Evolutionary conservation across 2,113 vertebrate genomes (phyloP), one percentile per base, ranked within the genome.

Genomic region (Calidris pygmaea): DNA sequence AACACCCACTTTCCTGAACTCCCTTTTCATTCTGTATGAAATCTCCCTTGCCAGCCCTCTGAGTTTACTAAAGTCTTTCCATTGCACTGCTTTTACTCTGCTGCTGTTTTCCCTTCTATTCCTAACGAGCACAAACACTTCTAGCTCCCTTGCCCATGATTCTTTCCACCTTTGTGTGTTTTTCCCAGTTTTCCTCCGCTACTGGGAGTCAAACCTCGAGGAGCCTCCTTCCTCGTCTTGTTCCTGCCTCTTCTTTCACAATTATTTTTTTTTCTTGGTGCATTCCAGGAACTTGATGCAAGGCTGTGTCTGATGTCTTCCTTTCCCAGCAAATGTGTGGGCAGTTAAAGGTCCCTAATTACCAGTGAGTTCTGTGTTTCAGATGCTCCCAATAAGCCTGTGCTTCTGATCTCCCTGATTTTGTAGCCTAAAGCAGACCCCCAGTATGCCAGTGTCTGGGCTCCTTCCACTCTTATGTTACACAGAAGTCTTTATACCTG

Each of bases 281-380:
- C 60, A 81, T 97, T 96, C 89, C 95, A 89, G 86, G 89, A 89
- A 94, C 84, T 93, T 53, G 43, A 72, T 72, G 84, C 77, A 73
- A 85, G 77, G 32, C 73, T 22, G 53, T 87, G 65, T 45, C 89
- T 96, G 80, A 82, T 91, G 87, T 94, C 95, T 91, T 91, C 43
- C 81, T 95, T 95, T 91, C 91, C 85, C 30, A 62, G 84, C 59
- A 93, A 91, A 93, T 93, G 70, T 97, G 89, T 85, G 85, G 87
- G 87, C 89, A 95, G 91, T 95, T 97, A 96, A 94, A 85, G 58
- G 66, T 87, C 62, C 81, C 67, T 96, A 95, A 97, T 96, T 96
- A 96, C 81, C 85, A 87, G 66, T 1, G 37, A 55, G 48, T 94
- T 94, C 87, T 95, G 90, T 88, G 70, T 84, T 95, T 96, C 95